Evolutionary conservation across 2,797 vertebrate genomes (phyloP).

Genomic region (Artibeus jamaicensis): DNA sequence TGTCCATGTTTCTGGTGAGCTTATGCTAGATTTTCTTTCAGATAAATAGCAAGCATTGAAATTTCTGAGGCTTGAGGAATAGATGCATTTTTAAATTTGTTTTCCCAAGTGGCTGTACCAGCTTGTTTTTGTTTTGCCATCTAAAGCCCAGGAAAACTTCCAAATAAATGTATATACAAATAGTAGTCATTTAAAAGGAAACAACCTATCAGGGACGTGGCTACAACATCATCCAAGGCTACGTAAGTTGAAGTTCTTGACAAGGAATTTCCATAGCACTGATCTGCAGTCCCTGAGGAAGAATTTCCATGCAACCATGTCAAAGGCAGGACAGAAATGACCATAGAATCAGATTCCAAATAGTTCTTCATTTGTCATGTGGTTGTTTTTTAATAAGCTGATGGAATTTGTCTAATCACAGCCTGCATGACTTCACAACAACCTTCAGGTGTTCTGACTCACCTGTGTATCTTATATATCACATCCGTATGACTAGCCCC

Average conservation of each 20-base stretch:
- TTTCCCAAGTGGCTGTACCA: not conserved
- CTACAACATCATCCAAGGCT: not conserved
- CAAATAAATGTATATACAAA: not conserved
- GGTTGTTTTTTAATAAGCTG: constrained; percentile 74
- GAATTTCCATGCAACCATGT: not conserved
- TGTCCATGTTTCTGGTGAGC: not conserved
- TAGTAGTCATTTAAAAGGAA: not conserved
- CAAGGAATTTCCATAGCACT: not conserved
- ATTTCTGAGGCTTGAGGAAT: not conserved
- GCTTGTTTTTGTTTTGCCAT: not conserved
- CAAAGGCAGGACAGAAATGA: constrained; percentile 45
- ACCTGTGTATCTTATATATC: not conserved
- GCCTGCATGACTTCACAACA: constrained; percentile 51
- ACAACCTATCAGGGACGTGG: not conserved
- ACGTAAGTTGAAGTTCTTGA: not conserved
- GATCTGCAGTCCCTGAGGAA: not conserved
- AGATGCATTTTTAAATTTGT: not conserved
- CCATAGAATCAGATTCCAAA: not conserved
- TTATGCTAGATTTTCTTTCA: not conserved
- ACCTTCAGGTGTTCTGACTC: constrained; percentile 49
- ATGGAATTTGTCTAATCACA: constrained; percentile 64
- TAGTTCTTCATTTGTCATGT: constrained; percentile 45
- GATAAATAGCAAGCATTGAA: not conserved
- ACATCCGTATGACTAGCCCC: not conserved
- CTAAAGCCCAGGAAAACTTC: not conserved